Evolutionary conservation across 2,888 invertebrate species (phyloP), one percentile per base, ranked within the genome.

Genomic region (Idaea biselata): DNA sequence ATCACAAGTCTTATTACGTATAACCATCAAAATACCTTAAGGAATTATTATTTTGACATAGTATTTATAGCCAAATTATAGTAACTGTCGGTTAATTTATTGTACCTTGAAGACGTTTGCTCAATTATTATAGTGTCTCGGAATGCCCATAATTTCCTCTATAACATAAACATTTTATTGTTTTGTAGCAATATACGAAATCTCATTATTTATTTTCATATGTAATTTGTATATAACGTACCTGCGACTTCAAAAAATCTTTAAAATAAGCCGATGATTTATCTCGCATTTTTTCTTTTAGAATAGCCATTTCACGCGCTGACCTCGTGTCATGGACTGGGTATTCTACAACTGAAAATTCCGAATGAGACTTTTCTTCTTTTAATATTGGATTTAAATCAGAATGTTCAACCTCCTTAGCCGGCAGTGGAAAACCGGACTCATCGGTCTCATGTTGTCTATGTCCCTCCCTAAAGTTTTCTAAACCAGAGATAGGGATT

Each of bases 311-410:
- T 63, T 61, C 63, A 0, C 69, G 64, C 17, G 63, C 66, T 33
- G 65, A 67, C 11, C 59, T 68, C 6, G 58, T 32, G 57, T 65
- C 65, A 16, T 58, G 18, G 14, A 53, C 58, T n/a, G 68, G 60
- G 16, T 62, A 58, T 2, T 77, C 62, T 73, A 89, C 89, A 44
- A 76, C 59, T 17, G 89, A 87, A 76, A 86, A 86, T 65, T 87
- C 89, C 16, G 89, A 87, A 59, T 85, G 67, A 18, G 87, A 86
- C 68, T 78, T 83, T 57, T 88, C 84, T 64, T 81, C 80, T 58
- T 72, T 69, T 16, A 66, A 59, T 33, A 61, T 61, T 25, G 60
- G 60, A 55, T 60, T 69, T 60, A 44, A 58, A 25, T 44, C 44
- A 7, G 60, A 59, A 16, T 17, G 44, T 44, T 44, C 44, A 4